These are phyloP conservation scores for Luscinia megarhynchos DNA, from an alignment of 2,797 vertebrate genomes.

Conservation along the genomic window DNA sequence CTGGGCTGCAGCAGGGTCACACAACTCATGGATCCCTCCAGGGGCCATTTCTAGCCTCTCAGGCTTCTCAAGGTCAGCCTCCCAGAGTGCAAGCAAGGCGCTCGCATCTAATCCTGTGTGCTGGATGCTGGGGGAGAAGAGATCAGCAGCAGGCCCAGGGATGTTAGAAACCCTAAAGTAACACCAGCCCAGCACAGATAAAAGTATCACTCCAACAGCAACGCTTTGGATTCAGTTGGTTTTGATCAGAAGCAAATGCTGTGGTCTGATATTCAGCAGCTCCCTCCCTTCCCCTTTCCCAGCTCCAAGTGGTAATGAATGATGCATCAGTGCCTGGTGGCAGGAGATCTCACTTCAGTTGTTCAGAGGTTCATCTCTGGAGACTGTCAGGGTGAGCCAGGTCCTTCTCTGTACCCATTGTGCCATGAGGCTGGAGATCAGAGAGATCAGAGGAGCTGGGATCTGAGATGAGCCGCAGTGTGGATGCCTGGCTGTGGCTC, in stretches of 20 bases:
- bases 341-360: not conserved
- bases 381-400: not conserved
- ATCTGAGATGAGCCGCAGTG: not conserved
- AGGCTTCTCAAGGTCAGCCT: constrained; percentile 35
- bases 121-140: not conserved
- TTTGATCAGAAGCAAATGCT: not conserved
- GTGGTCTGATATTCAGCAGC: not conserved
- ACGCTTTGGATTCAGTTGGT: not conserved
- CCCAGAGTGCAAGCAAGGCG: accelerated
- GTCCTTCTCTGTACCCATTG: not conserved
- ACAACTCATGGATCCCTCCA: not conserved
- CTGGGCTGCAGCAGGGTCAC: not conserved
- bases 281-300: not conserved
- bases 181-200: not conserved
- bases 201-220: not conserved
- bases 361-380: not conserved
- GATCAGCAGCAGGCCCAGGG: not conserved
- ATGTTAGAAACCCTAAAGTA: not conserved
- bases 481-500: not conserved
- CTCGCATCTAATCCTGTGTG: not conserved
- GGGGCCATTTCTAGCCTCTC: not conserved
- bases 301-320: not conserved
- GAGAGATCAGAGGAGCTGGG: constrained; percentile 25
- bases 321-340: not conserved
- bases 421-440: not conserved